Conservation (phyloP, 2,888 invertebrate species). For the Pammene aurita region DNA sequence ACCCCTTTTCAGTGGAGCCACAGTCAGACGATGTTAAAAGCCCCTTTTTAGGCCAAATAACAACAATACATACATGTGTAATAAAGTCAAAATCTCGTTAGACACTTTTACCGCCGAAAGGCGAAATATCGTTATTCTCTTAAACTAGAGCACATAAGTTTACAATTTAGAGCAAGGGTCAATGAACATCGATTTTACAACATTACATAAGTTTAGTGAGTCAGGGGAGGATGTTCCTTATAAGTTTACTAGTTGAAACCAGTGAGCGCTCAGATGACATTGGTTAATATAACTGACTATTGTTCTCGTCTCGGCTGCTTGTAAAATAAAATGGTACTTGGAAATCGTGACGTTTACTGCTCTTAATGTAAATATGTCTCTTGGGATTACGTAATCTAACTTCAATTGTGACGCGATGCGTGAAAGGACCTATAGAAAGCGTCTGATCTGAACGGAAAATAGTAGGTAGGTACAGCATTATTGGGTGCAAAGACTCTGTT, state of each 20-base stretch:
- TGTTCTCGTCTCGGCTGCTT: constrained; percentile 37
- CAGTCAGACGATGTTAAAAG: no score
- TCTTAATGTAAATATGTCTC: constrained; percentile 15
- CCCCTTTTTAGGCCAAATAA: no score
- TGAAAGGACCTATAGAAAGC: constrained; percentile 5
- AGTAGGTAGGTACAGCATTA: not conserved
- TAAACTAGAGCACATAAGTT: not conserved
- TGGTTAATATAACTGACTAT: constrained; percentile 44
- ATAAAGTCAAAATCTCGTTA: no score
- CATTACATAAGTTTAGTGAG: constrained; percentile 55
- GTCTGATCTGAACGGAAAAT: not conserved
- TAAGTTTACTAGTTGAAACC: constrained; percentile 48
- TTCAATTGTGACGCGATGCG: constrained; percentile 11
- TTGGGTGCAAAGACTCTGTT: not conserved
- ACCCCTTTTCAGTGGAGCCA: no score
- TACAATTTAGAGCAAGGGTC: constrained; percentile 1
- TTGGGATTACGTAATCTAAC: constrained; percentile 18
- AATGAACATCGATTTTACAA: constrained; percentile 55
- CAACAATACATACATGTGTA: no score
- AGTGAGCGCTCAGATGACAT: constrained; percentile 44
- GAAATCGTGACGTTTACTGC: constrained; percentile 23
- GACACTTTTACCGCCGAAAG: no score
- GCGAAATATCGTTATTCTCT: not conserved
- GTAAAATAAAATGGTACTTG: constrained; percentile 33
- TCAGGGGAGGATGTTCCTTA: constrained; percentile 7